Evolutionary conservation across 2,113 vertebrate species (phyloP).

Genomic region (Pandion haliaetus): DNA sequence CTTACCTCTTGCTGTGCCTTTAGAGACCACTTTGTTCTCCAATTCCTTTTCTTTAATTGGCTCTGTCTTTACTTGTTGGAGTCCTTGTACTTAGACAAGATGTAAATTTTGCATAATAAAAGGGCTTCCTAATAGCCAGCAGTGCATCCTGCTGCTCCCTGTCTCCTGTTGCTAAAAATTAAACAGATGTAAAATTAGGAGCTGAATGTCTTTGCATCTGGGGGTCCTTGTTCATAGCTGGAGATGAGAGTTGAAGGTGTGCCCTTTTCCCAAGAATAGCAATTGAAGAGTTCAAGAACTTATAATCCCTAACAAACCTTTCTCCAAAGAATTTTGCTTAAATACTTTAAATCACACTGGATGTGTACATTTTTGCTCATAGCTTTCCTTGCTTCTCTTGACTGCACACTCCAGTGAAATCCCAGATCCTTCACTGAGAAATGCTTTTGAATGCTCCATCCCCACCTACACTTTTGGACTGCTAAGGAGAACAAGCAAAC

Average conservation of each 20-base stretch:
- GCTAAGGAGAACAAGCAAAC: not conserved
- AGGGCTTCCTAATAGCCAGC: not conserved
- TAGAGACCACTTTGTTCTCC: conserved; percentile 28
- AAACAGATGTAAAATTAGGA: conserved; percentile 48
- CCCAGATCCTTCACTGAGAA: not conserved
- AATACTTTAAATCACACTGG: not conserved
- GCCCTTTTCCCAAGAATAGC: not conserved
- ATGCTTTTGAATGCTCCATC: not conserved
- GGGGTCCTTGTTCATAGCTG: not conserved
- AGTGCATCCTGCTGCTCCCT: conserved; percentile 40
- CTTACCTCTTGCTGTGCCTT: conserved; percentile 49
- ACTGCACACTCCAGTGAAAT: not conserved
- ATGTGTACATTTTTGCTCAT: not conserved
- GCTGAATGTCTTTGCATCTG: conserved; percentile 1
- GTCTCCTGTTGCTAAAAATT: conserved; percentile 35
- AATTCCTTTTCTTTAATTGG: conserved; percentile 14
- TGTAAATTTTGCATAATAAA: conserved; percentile 55
- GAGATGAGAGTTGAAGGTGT: not conserved
- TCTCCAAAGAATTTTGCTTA: not conserved
- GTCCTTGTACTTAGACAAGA: conserved; percentile 21
- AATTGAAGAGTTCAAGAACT: not conserved
- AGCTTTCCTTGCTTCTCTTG: not conserved
- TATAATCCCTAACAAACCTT: not conserved
- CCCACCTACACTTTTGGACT: not conserved
- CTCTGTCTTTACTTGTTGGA: conserved; percentile 16